Evolutionary conservation across 2,797 vertebrate species (phyloP).

Genomic region (Tapirus indicus): DNA sequence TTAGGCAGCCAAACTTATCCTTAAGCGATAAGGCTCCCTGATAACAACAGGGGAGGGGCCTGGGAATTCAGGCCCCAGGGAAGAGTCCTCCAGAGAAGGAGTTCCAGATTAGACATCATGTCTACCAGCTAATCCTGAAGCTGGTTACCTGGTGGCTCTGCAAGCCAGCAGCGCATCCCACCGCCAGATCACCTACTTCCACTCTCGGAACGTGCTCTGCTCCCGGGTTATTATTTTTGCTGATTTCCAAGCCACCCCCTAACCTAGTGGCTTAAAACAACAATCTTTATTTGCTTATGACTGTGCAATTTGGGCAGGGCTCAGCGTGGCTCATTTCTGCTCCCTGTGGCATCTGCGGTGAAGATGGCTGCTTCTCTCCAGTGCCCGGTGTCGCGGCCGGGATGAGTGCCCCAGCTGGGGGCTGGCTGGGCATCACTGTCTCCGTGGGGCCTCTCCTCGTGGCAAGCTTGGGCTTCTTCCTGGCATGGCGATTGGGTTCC

Average conservation of each 20-base stretch:
- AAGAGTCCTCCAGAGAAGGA: not conserved
- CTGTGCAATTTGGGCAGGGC: not conserved
- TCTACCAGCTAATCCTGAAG: not conserved
- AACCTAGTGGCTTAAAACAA: not conserved
- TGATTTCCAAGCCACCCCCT: not conserved
- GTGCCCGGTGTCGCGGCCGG: too few species aligned
- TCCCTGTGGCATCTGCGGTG: not conserved
- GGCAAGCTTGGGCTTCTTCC: not conserved
- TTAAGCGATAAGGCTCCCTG: not conserved
- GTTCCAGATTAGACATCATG: not conserved
- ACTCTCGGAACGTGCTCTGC: not conserved
- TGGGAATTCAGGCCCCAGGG: not conserved
- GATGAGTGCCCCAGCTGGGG: not conserved
- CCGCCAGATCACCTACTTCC: not conserved
- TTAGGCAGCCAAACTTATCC: not conserved
- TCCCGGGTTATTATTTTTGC: not conserved
- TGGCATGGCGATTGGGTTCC: not conserved
- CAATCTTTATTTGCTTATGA: not conserved
- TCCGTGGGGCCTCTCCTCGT: too few species aligned
- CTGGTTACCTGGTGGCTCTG: not conserved
- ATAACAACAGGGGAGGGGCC: not conserved
- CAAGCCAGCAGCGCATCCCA: not conserved
- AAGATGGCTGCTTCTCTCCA: not conserved
- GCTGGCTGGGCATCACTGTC: not conserved
- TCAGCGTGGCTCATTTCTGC: not conserved